Percentiles rank a stretch among this genome's conserved stretches.
These are phyloP conservation scores for Loxodonta africana DNA, from an alignment of 2,113 vertebrate genomes.

Conservation along the genomic window DNA sequence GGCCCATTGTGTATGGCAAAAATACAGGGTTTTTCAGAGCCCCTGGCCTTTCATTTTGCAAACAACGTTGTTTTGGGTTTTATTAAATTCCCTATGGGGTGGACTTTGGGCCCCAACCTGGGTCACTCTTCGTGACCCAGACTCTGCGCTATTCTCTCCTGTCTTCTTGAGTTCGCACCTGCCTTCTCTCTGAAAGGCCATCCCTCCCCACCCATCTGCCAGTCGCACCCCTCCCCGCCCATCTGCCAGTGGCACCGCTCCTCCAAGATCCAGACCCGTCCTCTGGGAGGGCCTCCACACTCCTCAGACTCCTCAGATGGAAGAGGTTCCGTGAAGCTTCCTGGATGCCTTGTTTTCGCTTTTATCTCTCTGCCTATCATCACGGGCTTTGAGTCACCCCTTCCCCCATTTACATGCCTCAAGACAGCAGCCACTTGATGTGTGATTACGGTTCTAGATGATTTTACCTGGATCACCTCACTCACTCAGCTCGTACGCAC, in stretches of 20 bases:
- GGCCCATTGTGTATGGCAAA: no score
- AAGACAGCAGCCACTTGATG: rapidly evolving
- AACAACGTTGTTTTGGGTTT: background rate
- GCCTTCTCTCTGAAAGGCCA: rapidly evolving
- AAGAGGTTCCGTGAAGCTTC: no score
- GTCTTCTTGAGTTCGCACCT: rapidly evolving
- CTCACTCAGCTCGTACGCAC: no score
- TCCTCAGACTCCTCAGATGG: background rate
- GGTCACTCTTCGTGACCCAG: background rate
- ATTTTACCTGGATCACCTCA: rapidly evolving
- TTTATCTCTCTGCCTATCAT: no score
- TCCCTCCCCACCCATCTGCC: background rate
- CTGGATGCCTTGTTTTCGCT: rapidly evolving
- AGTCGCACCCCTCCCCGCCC: rapidly evolving
- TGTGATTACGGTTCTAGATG: no score
- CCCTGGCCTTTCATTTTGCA: rapidly evolving
- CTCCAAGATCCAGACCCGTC: no score
- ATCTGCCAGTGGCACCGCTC: background rate
- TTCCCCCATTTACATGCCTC: background rate
- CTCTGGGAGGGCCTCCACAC: background rate
- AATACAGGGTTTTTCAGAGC: no score
- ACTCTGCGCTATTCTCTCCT: rapidly evolving
- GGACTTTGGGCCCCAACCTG: background rate
- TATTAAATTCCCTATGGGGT: background rate
- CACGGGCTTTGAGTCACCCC: rapidly evolving